Base-by-base conservation (phyloP, 2,113 vertebrate genomes). In the Tapirus terrestris region DNA sequence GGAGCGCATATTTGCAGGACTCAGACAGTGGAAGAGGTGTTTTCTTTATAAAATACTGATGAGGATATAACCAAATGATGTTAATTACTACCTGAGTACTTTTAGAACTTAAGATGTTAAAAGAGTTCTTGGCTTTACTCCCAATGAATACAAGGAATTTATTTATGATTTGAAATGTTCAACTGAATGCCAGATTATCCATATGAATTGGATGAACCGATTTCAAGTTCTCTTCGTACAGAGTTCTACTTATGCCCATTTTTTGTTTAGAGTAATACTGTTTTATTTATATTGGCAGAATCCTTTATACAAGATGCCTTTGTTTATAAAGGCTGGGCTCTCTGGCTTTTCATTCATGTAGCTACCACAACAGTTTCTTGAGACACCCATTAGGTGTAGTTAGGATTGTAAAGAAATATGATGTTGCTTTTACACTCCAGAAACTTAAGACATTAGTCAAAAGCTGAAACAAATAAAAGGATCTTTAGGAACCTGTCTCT, bases 61-160 rank as follows among this genome's bases (percentile, higher is more conserved):
- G 25, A 88, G 13, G 39, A 33, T 96, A 36, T 75, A 91, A 70
- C 58, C 79, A 95, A 94, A 61, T 83, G 56, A 84, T 92, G 14
- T 63, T 10, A 82, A 67, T 17, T 83, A 39, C 43, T 95, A 60
- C 39, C 33, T 85, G 65, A 95, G 56, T 53, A 70, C 39, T 90
- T 87, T 86, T 56, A 94, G 80, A 98, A 97, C 43, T 94, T 89
- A 83, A 33, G 21, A 92, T 89, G 21, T 92, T 93, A 83, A 68
- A 79, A 77, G 23, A 0, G 2, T 63, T 94, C 23, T 84, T 97
- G 84, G 39, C 53, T 89, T 95, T 91, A 87, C 18, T 96, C 39
- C 14, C 45, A 61, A n/a, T 88, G 83, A 89, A 85, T 65, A 51
- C 16, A 73, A 83, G 39, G 13, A 94, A 94, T 88, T 86, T 92